Evolutionary conservation across 2,113 vertebrate genomes (phyloP).

Genomic region (Caracal caracal): DNA sequence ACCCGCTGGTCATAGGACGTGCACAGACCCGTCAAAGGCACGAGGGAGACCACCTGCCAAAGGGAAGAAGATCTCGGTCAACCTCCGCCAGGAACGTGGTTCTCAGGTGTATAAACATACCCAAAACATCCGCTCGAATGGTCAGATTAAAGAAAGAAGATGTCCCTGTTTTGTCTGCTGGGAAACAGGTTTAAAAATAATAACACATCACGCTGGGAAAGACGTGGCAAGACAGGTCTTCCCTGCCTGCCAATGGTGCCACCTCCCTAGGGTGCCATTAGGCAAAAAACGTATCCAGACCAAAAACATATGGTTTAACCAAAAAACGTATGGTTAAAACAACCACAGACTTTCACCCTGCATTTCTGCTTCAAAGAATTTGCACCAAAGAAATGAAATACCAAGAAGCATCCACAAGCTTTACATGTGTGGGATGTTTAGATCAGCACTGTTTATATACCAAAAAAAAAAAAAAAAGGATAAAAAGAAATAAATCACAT

Average conservation of each 20-base stretch:
- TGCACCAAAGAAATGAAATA: background rate
- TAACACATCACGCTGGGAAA: background rate
- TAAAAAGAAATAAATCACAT: background rate
- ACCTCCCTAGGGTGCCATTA: background rate
- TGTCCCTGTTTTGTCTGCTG: rapidly evolving
- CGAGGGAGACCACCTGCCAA: background rate
- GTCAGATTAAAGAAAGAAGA: background rate
- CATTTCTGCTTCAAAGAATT: background rate
- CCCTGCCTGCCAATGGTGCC: background rate
- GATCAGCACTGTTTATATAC: background rate
- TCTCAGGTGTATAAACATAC: background rate
- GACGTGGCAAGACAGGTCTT: background rate
- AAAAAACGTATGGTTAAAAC: background rate
- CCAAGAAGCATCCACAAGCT: background rate
- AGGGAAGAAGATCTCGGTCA: background rate
- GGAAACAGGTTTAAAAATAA: background rate
- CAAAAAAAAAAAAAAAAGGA: background rate
- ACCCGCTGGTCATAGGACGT: slow-evolving; percentile 59
- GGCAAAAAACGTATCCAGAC: background rate
- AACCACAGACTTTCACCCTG: background rate
- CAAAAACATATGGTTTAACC: no score
- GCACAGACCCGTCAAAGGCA: slow-evolving; percentile 7
- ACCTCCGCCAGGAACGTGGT: background rate
- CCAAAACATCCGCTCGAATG: rapidly evolving
- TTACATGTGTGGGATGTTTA: rapidly evolving